Percentiles rank a stretch among this genome's conserved stretches.
phyloP scores from a whole-genome alignment of 2,113 vertebrate genomes.

The Rhipidura dahli region DNA sequence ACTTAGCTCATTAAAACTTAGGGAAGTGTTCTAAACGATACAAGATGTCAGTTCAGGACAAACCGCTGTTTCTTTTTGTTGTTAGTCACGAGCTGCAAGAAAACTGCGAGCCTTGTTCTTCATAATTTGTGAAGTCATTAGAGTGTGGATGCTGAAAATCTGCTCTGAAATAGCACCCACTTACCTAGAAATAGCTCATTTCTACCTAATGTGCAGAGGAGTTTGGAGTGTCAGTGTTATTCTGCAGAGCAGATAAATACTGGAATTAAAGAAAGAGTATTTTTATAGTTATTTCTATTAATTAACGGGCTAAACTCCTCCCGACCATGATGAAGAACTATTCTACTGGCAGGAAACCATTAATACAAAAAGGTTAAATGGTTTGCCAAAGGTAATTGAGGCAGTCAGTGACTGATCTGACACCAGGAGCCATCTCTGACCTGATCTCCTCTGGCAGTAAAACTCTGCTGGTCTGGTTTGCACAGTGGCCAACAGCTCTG shows the following conservation, averaged over 20 bases:
- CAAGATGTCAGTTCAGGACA: neutral
- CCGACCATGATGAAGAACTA: neutral
- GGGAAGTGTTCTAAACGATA: neutral
- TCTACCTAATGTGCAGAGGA: neutral
- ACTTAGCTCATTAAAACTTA: neutral
- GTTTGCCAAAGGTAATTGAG: slow-evolving; percentile 30
- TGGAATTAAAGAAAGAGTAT: neutral
- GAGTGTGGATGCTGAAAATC: neutral
- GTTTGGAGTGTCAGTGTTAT: neutral
- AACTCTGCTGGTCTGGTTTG: neutral
- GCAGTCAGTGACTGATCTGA: slow-evolving; percentile 12
- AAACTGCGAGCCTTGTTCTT: neutral
- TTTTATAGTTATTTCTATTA: slow-evolving; percentile 1
- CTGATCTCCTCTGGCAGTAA: neutral
- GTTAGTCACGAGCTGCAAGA: neutral
- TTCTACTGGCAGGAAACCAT: neutral
- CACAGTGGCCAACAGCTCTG: neutral
- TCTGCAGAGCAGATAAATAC: neutral
- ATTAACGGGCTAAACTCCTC: neutral
- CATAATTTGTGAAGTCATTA: neutral
- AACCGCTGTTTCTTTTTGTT: neutral
- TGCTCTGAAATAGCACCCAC: neutral
- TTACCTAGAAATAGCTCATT: neutral
- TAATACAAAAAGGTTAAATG: slow-evolving; percentile 38
- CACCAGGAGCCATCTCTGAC: slow-evolving; percentile 28